These are phyloP conservation scores for Drosophila infuscata DNA, from an alignment of 2,888 invertebrate species.

Conservation along the genomic window DNA sequence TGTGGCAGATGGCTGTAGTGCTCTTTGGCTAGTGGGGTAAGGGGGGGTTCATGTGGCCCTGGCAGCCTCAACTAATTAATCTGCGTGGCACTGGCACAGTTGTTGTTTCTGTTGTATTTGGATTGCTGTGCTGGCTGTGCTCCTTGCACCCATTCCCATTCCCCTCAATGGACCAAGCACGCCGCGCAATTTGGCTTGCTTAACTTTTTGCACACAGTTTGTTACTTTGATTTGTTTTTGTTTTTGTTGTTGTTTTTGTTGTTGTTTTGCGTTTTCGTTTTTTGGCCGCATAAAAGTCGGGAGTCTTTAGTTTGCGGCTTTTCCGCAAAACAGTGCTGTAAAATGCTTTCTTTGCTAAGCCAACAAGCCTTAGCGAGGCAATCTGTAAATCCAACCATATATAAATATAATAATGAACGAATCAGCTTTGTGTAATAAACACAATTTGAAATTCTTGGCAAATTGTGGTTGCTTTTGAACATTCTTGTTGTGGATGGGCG, in stretches of 20 bases:
- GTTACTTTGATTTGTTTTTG: conserved; percentile 80
- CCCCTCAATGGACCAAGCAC: conserved; percentile 20
- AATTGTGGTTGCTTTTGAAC: conserved; percentile 11
- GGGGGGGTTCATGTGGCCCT: conserved; percentile 40
- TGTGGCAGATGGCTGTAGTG: conserved; percentile 45
- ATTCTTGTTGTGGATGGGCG: conserved; percentile 1
- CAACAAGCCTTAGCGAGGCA: conserved; percentile 55
- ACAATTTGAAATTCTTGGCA: conserved; percentile 2
- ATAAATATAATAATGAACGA: conserved; percentile 75
- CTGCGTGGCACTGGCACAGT: conserved; percentile 68
- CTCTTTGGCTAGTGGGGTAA: neutral
- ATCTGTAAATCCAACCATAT: conserved; percentile 73
- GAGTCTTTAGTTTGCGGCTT: conserved; percentile 80
- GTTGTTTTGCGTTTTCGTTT: conserved; percentile 35
- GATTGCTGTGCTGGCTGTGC: conserved; percentile 23
- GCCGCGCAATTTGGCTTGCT: conserved; percentile 76
- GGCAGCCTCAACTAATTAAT: conserved; percentile 82
- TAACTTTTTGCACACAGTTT: conserved; percentile 79
- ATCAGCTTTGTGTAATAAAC: conserved; percentile 62
- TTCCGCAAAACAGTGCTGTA: conserved; percentile 45
- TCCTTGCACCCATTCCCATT: neutral
- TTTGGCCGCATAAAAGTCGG: conserved; percentile 70
- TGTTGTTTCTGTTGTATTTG: conserved; percentile 39
- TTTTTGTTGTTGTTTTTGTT: conserved; percentile 62
- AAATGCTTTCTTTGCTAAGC: conserved; percentile 60